Conservation (phyloP, 2,113 vertebrate species). For the Rousettus leschenaultii region DNA sequence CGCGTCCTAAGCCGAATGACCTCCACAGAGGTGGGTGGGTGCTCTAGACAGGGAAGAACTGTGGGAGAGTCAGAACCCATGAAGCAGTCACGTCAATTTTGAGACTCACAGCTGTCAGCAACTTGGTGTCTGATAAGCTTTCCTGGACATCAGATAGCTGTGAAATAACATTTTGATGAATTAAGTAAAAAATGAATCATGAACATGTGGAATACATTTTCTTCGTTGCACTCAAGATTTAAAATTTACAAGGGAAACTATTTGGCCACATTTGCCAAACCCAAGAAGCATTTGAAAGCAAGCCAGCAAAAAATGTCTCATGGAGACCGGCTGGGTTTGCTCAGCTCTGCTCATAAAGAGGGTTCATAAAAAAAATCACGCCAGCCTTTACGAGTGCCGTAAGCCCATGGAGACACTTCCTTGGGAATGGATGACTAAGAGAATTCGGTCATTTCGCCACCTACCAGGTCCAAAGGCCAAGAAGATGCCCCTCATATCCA, state of each 20-base stretch:
- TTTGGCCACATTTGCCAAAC: conserved; percentile 61
- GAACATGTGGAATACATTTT: conserved; percentile 74
- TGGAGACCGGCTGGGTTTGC: conserved; percentile 44
- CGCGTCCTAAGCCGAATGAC: not conserved
- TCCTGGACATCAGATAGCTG: conserved; percentile 51
- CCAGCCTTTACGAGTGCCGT: fast-evolving
- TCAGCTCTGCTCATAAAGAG: conserved; percentile 48
- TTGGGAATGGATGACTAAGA: not conserved
- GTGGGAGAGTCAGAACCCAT: not conserved
- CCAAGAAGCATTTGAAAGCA: conserved; percentile 68
- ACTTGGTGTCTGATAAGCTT: conserved; percentile 22
- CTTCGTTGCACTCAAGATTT: conserved; percentile 34
- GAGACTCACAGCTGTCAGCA: conserved; percentile 54
- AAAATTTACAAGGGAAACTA: conserved; percentile 72
- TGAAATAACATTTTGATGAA: conserved; percentile 63
- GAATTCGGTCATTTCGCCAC: not conserved
- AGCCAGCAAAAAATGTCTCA: conserved; percentile 43
- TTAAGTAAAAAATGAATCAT: conserved; percentile 66
- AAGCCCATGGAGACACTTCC: not conserved
- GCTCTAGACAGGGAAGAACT: not conserved
- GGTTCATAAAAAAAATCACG: not conserved
- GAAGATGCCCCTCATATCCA: conserved; percentile 95
- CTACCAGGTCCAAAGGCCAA: conserved; percentile 94
- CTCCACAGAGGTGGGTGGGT: not conserved
- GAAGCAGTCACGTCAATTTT: not conserved